Conservation (phyloP, 2,888 invertebrate genomes). For the Sphaerophoria rueppellii region DNA sequence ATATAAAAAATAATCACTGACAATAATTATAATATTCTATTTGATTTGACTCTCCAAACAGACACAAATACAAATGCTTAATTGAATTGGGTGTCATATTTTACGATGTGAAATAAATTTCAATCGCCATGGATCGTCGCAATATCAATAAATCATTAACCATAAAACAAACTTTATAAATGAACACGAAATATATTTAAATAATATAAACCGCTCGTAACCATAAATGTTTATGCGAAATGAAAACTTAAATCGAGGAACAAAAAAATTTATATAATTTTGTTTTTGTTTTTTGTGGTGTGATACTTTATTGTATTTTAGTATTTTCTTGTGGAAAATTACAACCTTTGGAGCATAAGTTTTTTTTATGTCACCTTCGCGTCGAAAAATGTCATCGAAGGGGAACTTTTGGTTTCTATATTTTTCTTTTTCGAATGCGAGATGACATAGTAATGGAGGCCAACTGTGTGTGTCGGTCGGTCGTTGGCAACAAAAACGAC, state of each 20-base stretch:
- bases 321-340: conserved; percentile 13
- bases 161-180: conserved; percentile 42
- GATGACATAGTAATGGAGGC: conserved; percentile 19
- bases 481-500: conserved; percentile 15
- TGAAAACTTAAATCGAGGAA: conserved; percentile 45
- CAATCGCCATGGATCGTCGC: conserved; percentile 53
- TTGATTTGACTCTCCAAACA: not conserved
- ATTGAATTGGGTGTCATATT: conserved; percentile 48
- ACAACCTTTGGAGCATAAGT: conserved; percentile 18
- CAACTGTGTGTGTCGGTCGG: conserved; percentile 2
- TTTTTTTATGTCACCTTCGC: conserved; percentile 25
- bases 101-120: conserved; percentile 64
- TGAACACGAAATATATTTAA: conserved; percentile 22
- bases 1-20: not conserved
- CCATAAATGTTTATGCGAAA: conserved; percentile 59
- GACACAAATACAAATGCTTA: conserved; percentile 3
- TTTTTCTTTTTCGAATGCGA: not conserved
- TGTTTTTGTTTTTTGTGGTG: conserved; percentile 1
- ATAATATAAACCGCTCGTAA: conserved; percentile 48
- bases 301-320: conserved; percentile 14
- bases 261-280: conserved; percentile 41
- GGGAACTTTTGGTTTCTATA: conserved; percentile 1
- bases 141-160: conserved; percentile 60
- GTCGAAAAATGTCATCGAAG: conserved; percentile 50
- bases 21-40: not conserved